phyloP scores from a whole-genome alignment of 2,888 invertebrate genomes.

The Herminia tarsipennalis region DNA sequence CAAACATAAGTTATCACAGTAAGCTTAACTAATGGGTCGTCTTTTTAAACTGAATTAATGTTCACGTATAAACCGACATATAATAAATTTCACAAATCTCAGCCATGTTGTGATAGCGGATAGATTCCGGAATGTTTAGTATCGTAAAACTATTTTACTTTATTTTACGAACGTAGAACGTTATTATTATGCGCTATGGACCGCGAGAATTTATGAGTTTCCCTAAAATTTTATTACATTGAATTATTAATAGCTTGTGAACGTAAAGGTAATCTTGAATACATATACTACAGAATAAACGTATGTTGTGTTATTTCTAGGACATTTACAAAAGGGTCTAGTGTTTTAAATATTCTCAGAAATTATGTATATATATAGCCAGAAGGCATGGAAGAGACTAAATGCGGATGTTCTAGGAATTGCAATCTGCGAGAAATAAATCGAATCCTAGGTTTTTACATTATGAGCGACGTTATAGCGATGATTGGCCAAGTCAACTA shows the following conservation, averaged over 20 bases:
- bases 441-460: too few species aligned
- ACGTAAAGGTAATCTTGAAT: constrained; percentile 23
- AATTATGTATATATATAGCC: too few species aligned
- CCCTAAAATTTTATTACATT: constrained; percentile 60
- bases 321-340: too few species aligned
- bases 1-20: constrained; percentile 26
- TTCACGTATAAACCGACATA: constrained; percentile 25
- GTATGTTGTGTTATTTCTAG: too few species aligned
- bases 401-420: too few species aligned
- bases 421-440: too few species aligned
- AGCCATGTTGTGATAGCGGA: constrained; percentile 58
- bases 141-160: constrained; percentile 69
- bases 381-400: too few species aligned
- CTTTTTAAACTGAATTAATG: constrained; percentile 30
- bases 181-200: constrained; percentile 66
- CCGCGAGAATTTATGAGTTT: constrained; percentile 70
- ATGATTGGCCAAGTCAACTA: too few species aligned
- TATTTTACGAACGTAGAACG: constrained; percentile 59
- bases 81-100: constrained; percentile 56
- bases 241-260: constrained; percentile 42
- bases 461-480: too few species aligned
- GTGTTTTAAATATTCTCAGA: too few species aligned
- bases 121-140: constrained; percentile 56
- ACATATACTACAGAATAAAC: constrained; percentile 9
- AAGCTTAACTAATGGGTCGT: constrained; percentile 23